Conservation (phyloP, 2,797 vertebrate genomes). For the Pyrrhura leucotis region DNA sequence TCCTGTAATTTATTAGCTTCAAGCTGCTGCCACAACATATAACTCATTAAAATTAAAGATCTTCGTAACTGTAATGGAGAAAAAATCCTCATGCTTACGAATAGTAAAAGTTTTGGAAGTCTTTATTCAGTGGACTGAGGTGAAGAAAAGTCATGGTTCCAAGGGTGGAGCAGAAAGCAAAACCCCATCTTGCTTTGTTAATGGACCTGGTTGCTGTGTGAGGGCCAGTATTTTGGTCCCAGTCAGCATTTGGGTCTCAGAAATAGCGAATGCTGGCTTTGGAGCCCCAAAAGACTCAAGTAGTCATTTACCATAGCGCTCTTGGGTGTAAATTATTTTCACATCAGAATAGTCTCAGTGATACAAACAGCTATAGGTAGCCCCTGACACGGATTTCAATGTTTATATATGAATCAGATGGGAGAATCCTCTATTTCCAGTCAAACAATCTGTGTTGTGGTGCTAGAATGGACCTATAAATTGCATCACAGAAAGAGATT, state of each 20-base stretch:
- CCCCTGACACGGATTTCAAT: background rate
- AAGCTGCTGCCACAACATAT: background rate
- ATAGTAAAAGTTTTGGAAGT: background rate
- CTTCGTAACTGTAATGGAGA: background rate
- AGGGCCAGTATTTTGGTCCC: background rate
- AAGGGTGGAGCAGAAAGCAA: background rate
- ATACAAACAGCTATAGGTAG: background rate
- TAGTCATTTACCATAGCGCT: background rate
- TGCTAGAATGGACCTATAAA: background rate
- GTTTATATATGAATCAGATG: background rate
- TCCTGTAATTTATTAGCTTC: constrained; percentile 39
- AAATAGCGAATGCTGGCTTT: background rate
- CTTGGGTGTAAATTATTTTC: background rate
- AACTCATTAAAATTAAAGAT: constrained; percentile 1
- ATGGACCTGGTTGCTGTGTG: background rate
- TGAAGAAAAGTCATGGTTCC: background rate
- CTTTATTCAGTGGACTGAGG: background rate
- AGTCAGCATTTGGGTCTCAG: background rate
- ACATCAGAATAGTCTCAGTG: background rate
- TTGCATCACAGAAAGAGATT: background rate
- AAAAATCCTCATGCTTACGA: background rate
- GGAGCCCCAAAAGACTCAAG: background rate
- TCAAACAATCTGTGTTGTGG: background rate
- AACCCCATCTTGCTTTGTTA: background rate
- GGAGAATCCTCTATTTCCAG: background rate